phyloP scores from a whole-genome alignment of 2,888 invertebrate genomes.

The Matsumyia berberina region DNA sequence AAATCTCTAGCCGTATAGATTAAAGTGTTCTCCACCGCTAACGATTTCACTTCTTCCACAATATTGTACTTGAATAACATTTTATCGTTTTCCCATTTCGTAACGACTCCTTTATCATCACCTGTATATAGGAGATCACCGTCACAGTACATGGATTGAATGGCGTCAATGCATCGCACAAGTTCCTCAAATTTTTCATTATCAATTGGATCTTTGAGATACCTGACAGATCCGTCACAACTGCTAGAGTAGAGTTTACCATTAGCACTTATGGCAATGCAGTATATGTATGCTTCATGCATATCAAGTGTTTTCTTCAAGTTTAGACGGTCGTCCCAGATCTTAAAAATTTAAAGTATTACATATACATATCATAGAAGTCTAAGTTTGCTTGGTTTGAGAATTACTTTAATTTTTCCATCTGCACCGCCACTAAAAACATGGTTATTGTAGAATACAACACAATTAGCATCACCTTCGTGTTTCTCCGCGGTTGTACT shows the following conservation, averaged over 20 bases:
- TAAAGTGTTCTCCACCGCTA: slow-evolving; percentile 81
- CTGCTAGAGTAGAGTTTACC: slow-evolving; percentile 84
- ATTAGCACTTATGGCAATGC: slow-evolving; percentile 81
- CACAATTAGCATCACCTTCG: slow-evolving; percentile 82
- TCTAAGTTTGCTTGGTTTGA: too few species aligned
- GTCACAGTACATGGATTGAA: slow-evolving; percentile 82
- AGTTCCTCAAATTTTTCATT: slow-evolving; percentile 80
- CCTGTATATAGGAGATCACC: slow-evolving; percentile 82
- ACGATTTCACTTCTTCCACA: slow-evolving; percentile 83
- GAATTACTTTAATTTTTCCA: slow-evolving; percentile 84
- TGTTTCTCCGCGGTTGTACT: slow-evolving; percentile 81
- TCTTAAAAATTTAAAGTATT: slow-evolving; percentile 78
- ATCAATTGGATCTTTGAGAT: slow-evolving; percentile 80
- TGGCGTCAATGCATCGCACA: slow-evolving; percentile 81
- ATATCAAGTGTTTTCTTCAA: slow-evolving; percentile 80
- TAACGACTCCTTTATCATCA: slow-evolving; percentile 84
- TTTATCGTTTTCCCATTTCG: slow-evolving; percentile 83
- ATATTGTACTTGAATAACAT: slow-evolving; percentile 83
- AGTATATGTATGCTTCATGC: slow-evolving; percentile 83
- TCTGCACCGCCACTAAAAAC: slow-evolving; percentile 84
- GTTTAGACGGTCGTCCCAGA: slow-evolving; percentile 83
- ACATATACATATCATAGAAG: too few species aligned
- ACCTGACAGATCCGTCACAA: slow-evolving; percentile 83
- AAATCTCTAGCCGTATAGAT: slow-evolving; percentile 83
- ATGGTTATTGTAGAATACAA: slow-evolving; percentile 80